Evolutionary conservation across 2,888 invertebrate species (phyloP), one percentile per base, ranked within the genome.

Genomic region (Athalia cordata): DNA sequence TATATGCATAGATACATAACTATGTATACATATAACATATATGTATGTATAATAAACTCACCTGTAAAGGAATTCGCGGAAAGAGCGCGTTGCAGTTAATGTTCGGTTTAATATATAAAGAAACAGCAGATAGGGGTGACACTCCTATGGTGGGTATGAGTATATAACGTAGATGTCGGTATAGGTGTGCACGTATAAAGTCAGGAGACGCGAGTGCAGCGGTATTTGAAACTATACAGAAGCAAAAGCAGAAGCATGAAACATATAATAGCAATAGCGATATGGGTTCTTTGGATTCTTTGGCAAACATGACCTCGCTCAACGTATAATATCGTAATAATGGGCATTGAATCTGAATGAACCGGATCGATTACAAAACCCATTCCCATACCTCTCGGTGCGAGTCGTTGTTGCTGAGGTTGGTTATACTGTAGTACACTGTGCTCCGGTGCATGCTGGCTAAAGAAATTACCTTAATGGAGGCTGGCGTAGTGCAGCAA

Each of bases 401-500:
- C 72, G 50, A 70, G 70, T 47, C 76, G 29, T 29, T 29, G 29
- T 29, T 29, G 29, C 29, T 29, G 1, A 29, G 29, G 29, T 29
- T 29, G 29, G 29, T 29, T 29, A 29, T 29, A 29, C 29, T 29
- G 29, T 29, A 29, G 29, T 29, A 29, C 29, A 29, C 29, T 29
- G 29, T 29, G 29, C 29, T 29, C 29, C 29, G 29, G 29, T 29
- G 29, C 29, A 29, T 52, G 55, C 65, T 13, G 75, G 75, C 49
- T 74, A 83, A 85, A 82, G 83, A 82, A 82, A 85, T 84, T 82
- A 81, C 81, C 81, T 78, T 80, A 79, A 81, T 80, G 80, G 81
- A 74, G 62, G 62, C 77, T 61, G 79, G 64, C 80, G 77, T 77
- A 77, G 78, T 81, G 72, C 81, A 82, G 80, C 82, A 81, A 85